A percentile compares a stretch with the other conserved stretches of the same genome.
Conservation (phyloP, 2,113 vertebrate genomes). For the Anarhynchus alexandrinus region DNA sequence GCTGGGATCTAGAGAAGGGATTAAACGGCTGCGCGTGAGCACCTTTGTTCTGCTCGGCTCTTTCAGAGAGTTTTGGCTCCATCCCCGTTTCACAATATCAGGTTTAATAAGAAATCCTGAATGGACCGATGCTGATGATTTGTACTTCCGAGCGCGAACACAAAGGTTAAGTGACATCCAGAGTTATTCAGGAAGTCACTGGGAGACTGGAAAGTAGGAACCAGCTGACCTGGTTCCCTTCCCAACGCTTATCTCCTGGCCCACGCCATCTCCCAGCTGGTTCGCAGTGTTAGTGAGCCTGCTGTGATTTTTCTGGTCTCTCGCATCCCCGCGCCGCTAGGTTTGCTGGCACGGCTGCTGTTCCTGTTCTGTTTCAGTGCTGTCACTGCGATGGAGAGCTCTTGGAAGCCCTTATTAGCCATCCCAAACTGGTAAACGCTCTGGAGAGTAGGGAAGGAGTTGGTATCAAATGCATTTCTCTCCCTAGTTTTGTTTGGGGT, state of each 20-base stretch:
- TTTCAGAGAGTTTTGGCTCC: background rate
- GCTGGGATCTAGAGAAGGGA: constrained; percentile 4
- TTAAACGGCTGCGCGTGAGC: background rate
- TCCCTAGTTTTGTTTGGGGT: background rate
- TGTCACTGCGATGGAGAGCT: background rate
- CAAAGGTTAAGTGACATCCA: constrained; percentile 8
- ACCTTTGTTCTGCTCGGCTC: background rate
- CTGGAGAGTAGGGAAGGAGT: background rate
- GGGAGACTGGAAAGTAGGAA: background rate
- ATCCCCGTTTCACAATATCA: background rate
- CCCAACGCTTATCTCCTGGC: constrained; percentile 1
- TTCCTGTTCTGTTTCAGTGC: background rate
- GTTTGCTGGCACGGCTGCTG: background rate
- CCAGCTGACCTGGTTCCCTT: background rate
- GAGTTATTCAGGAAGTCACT: background rate
- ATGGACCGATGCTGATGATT: background rate
- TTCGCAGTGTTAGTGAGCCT: background rate
- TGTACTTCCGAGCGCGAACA: background rate
- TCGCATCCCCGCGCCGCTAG: fast-evolving
- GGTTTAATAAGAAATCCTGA: constrained; percentile 41
- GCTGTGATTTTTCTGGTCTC: background rate
- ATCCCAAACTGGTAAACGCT: background rate
- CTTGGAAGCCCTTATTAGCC: background rate
- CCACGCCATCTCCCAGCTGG: background rate
- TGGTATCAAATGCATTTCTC: background rate